Evolutionary conservation across 2,113 vertebrate genomes (phyloP).

Genomic region (Tetrax tetrax): DNA sequence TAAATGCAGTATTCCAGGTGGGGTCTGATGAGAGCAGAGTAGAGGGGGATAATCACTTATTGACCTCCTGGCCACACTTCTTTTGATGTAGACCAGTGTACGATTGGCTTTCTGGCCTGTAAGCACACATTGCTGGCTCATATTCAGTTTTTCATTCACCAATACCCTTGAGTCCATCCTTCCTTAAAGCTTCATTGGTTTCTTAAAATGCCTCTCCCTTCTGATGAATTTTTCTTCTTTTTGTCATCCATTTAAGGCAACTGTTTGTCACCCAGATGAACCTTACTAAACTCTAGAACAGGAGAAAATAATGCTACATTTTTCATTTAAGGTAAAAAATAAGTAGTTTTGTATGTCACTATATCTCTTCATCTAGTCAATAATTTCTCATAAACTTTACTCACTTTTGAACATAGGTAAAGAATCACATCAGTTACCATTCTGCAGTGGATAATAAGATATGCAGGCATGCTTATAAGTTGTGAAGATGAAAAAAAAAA

Average conservation of each 20-base stretch:
- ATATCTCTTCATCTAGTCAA: neutral
- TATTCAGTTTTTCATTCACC: neutral
- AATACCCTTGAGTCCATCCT: neutral
- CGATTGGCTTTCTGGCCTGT: neutral
- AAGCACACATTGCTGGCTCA: neutral
- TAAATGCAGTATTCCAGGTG: neutral
- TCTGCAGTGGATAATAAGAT: neutral
- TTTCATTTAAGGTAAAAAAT: neutral
- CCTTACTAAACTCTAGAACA: neutral
- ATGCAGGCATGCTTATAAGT: neutral
- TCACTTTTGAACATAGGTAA: neutral
- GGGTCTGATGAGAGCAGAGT: neutral
- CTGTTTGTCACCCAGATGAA: neutral
- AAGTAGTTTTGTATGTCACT: neutral
- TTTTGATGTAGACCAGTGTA: neutral
- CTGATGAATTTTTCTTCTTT: neutral
- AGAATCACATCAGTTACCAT: neutral
- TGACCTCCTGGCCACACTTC: rapidly evolving
- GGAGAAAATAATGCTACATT: neutral
- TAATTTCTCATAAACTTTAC: neutral
- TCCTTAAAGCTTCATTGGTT: neutral
- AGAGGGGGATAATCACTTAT: neutral
- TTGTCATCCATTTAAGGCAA: neutral
- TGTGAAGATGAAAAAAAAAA: neutral
- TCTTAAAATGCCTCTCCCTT: neutral